Conservation (phyloP, 2,888 invertebrate species). For the Athrips mouffetella region DNA sequence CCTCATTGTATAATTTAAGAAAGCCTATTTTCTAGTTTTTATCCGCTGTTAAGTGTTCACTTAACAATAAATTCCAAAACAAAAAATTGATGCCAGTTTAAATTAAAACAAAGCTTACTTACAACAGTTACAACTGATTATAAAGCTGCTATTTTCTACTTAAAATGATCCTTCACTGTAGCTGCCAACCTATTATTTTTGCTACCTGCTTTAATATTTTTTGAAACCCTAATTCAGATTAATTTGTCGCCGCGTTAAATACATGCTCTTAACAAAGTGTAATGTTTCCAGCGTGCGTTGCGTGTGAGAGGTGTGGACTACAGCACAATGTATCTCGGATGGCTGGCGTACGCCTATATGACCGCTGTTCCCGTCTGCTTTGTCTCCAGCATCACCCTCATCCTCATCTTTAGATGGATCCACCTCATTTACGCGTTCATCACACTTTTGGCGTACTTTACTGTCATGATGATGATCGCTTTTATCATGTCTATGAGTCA, state of each 20-base stretch:
- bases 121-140: no score
- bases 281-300: conserved; percentile 43
- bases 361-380: conserved; percentile 53
- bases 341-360: conserved; percentile 53
- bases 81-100: no score
- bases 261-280: not conserved
- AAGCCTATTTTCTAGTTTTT: no score
- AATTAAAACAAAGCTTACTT: no score
- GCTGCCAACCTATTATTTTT: no score
- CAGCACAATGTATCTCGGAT: conserved; percentile 52
- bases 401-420: conserved; percentile 65
- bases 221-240: no score
- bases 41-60: no score
- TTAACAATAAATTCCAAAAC: no score
- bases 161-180: no score
- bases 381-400: conserved; percentile 48
- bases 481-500: conserved; percentile 65
- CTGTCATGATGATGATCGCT: conserved; percentile 56
- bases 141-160: no score
- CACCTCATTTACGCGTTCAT: conserved; percentile 48
- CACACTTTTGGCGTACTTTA: conserved; percentile 47
- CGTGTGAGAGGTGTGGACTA: conserved; percentile 53
- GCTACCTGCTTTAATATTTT: no score
- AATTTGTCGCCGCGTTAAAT: not conserved
- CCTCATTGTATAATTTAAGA: no score